phyloP scores from a whole-genome alignment of 2,113 vertebrate species.

The Nesoenas mayeri region DNA sequence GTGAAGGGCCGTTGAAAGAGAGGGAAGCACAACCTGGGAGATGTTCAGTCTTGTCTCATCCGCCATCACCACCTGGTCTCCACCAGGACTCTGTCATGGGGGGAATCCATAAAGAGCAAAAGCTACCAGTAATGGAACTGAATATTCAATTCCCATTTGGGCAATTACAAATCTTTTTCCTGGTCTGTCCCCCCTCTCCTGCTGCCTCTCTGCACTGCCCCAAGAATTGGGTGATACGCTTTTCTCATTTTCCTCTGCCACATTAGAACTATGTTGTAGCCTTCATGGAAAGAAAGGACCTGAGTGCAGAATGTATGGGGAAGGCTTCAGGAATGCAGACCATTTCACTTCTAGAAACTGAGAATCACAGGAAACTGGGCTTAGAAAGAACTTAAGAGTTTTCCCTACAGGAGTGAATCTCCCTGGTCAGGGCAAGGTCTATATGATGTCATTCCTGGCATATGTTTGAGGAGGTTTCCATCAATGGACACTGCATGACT shows the following conservation, averaged over 20 bases:
- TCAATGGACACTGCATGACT: not conserved
- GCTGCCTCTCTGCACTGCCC: not conserved
- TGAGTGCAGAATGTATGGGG: fast-evolving
- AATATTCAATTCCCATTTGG: not conserved
- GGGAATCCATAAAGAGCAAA: not conserved
- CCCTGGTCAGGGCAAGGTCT: not conserved
- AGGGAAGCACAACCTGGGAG: not conserved
- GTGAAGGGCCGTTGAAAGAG: not conserved
- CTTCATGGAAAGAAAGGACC: not conserved
- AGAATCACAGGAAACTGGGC: not conserved
- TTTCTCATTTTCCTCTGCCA: not conserved
- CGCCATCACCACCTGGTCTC: not conserved
- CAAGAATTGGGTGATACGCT: not conserved
- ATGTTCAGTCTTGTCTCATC: not conserved
- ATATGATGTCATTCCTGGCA: not conserved
- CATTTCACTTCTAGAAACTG: not conserved
- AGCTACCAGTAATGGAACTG: not conserved
- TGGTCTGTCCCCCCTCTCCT: not conserved
- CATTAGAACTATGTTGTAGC: not conserved
- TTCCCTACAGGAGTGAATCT: not conserved
- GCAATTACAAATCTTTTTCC: not conserved
- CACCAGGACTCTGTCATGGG: not conserved
- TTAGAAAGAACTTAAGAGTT: not conserved
- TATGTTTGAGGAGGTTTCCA: not conserved
- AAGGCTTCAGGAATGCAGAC: not conserved